phyloP scores from a whole-genome alignment of 30 jellyfish, hydroid and myxozoan genomes.

The Aurelia aurita region DNA sequence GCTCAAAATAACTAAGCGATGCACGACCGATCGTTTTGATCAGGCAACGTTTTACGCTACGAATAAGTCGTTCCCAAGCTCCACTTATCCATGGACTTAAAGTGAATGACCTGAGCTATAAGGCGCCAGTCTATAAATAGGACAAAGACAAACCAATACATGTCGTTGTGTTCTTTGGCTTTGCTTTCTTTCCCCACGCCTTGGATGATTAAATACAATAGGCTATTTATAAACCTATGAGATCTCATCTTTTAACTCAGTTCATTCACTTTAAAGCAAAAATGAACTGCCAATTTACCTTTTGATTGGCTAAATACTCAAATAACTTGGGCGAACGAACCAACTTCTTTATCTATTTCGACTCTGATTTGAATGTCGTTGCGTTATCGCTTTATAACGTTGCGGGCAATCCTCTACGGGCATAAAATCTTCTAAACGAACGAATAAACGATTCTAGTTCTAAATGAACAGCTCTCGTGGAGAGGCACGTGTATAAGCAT shows the following conservation, averaged over 20 bases:
- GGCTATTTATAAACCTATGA: too few species aligned
- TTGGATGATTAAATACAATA: too few species aligned
- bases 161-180: too few species aligned
- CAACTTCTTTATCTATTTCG: neutral
- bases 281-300: neutral
- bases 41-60: neutral
- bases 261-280: neutral
- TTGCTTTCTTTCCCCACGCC: too few species aligned
- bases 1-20: conserved; percentile 19
- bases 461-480: neutral
- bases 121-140: neutral
- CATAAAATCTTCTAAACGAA: too few species aligned
- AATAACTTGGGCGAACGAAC: neutral
- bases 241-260: too few species aligned
- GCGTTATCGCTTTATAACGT: too few species aligned
- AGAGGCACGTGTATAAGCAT: neutral
- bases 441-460: too few species aligned
- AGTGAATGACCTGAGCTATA: neutral
- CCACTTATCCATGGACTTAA: conserved; percentile 8
- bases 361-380: neutral
- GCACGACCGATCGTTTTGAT: neutral
- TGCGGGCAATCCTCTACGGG: too few species aligned
- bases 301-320: neutral
- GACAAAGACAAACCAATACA: too few species aligned
- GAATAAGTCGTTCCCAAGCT: conserved; percentile 13